phyloP scores from a whole-genome alignment of 2,113 vertebrate genomes.

The Anoplopoma fimbria region DNA sequence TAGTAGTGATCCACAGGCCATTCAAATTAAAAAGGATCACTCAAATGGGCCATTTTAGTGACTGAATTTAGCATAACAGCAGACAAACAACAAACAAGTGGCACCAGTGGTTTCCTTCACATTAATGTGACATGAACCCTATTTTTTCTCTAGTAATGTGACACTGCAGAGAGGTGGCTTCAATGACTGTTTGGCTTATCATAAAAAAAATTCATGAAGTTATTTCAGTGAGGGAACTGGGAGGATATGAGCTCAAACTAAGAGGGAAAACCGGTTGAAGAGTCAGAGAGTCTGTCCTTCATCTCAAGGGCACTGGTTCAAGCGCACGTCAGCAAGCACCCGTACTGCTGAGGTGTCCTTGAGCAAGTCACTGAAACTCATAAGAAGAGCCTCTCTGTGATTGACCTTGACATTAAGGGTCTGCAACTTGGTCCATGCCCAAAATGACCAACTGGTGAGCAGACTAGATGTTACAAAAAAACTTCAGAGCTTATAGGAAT shows the following conservation, averaged over 20 bases:
- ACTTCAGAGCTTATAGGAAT: neutral
- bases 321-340: slow-evolving; percentile 50
- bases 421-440: neutral
- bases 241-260: neutral
- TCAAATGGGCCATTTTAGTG: too few relatives aligned
- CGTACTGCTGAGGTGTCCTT: slow-evolving; percentile 64
- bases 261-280: slow-evolving; percentile 4
- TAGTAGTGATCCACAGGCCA: too few relatives aligned
- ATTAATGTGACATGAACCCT: neutral
- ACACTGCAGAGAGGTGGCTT: neutral
- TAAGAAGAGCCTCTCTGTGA: slow-evolving; percentile 5
- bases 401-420: slow-evolving; percentile 9
- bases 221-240: neutral
- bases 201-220: neutral
- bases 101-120: neutral
- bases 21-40: too few relatives aligned
- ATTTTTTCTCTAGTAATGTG: neutral
- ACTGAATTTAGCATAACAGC: neutral
- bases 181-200: neutral
- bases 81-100: neutral
- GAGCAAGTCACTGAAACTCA: slow-evolving; percentile 61
- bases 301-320: slow-evolving; percentile 57
- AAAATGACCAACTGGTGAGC: neutral
- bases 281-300: slow-evolving; percentile 46
- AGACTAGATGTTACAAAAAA: neutral